Conservation (phyloP, 1,140 invertebrate genomes). For the Drosophila lowei region DNA sequence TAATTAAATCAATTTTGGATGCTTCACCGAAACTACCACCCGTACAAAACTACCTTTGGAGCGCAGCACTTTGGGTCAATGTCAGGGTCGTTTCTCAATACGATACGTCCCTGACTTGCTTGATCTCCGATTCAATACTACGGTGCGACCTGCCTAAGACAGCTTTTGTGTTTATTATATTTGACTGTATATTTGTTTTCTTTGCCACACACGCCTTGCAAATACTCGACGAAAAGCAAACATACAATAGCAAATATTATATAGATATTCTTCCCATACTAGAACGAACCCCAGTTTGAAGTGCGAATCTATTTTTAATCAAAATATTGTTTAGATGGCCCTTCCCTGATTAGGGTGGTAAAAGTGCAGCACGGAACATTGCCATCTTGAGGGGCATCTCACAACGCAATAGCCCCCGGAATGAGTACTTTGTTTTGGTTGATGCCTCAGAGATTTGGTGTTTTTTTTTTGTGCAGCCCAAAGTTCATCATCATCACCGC, state of each 20-base stretch:
- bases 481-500: slow-evolving; percentile 42
- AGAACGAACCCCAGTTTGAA: slow-evolving; percentile 3
- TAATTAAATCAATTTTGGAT: slow-evolving; percentile 25
- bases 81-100: slow-evolving; percentile 37
- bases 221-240: slow-evolving; percentile 15
- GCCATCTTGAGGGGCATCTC: slow-evolving; percentile 30
- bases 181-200: slow-evolving; percentile 9
- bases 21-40: neutral
- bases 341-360: neutral
- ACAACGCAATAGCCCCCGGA: slow-evolving; percentile 33
- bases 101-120: slow-evolving; percentile 20
- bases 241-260: slow-evolving; percentile 27
- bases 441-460: slow-evolving; percentile 16
- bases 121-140: slow-evolving; percentile 1
- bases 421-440: slow-evolving; percentile 48
- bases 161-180: slow-evolving; percentile 15
- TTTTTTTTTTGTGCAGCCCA: slow-evolving; percentile 17
- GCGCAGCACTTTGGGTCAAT: slow-evolving; percentile 47
- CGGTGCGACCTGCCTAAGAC: slow-evolving; percentile 42
- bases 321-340: slow-evolving; percentile 5
- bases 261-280: neutral
- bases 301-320: slow-evolving; percentile 20
- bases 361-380: neutral
- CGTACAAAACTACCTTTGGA: neutral
- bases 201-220: neutral